Evolutionary conservation across 2,888 invertebrate genomes (phyloP).

Genomic region (Trypoxylon attenuatum): DNA sequence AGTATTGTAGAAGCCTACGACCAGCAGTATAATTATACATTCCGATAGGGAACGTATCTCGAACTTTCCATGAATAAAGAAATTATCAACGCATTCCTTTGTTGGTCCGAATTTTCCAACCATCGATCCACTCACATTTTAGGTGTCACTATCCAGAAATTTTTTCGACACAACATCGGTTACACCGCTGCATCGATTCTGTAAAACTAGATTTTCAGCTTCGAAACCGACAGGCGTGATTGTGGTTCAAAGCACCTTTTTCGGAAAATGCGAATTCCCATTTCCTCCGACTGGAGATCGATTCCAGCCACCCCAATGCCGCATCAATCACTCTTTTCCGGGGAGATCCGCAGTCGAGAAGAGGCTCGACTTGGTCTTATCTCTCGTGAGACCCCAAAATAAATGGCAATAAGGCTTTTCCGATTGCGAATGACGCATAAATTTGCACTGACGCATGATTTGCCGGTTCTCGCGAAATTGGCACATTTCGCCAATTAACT

Average conservation of each 20-base stretch:
- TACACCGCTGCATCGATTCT: too few relatives aligned
- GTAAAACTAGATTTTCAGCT: too few relatives aligned
- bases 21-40: conserved; percentile 4
- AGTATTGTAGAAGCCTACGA: conserved; percentile 1
- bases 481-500: too few relatives aligned
- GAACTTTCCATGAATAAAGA: conserved; percentile 4
- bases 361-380: conserved; percentile 14
- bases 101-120: too few relatives aligned
- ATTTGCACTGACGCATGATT: too few relatives aligned
- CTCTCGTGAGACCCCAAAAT: conserved; percentile 14
- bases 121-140: too few relatives aligned
- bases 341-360: conserved; percentile 7
- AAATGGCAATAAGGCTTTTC: conserved; percentile 20
- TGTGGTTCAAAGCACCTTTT: conserved; percentile 2
- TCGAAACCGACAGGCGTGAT: too few relatives aligned
- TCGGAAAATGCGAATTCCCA: neutral
- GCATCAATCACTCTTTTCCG: conserved; percentile 21
- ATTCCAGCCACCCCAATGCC: conserved; percentile 9
- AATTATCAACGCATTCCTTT: too few relatives aligned
- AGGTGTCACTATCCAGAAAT: too few relatives aligned
- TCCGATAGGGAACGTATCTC: neutral
- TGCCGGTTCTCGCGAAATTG: too few relatives aligned
- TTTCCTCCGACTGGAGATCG: conserved; percentile 9
- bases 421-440: conserved; percentile 17
- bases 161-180: too few relatives aligned